A percentile compares a stretch with the other conserved stretches of the same genome.
Conservation (phyloP, 1,140 invertebrate species). For the Platyscapa corneri region DNA sequence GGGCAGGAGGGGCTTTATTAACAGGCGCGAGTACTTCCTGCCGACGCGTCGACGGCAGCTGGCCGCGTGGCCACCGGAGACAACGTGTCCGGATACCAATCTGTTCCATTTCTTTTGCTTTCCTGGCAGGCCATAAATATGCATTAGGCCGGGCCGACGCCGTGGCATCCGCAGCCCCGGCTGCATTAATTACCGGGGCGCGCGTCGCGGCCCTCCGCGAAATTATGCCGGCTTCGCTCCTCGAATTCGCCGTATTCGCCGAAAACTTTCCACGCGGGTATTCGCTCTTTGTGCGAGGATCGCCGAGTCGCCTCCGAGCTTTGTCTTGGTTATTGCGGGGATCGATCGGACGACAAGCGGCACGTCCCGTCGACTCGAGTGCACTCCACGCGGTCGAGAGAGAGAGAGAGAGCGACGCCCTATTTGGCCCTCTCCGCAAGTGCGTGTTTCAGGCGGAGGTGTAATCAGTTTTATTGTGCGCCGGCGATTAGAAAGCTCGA, state of each 20-base stretch:
- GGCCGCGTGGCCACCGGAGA: slow-evolving; percentile 29
- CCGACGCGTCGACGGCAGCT: slow-evolving; percentile 41
- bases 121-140: slow-evolving; percentile 60
- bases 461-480: not conserved
- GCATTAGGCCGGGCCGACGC: slow-evolving; percentile 53
- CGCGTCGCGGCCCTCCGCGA: not conserved
- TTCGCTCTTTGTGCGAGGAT: slow-evolving; percentile 19
- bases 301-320: not conserved
- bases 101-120: slow-evolving; percentile 66
- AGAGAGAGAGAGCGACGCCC: too few species aligned
- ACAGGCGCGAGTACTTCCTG: slow-evolving; percentile 36
- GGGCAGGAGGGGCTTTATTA: slow-evolving; percentile 39
- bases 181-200: slow-evolving; percentile 48
- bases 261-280: slow-evolving; percentile 26
- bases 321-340: not conserved
- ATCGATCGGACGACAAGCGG: slow-evolving; percentile 33
- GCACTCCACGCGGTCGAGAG: not conserved
- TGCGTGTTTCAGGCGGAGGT: not conserved
- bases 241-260: not conserved
- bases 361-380: not conserved
- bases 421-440: too few species aligned
- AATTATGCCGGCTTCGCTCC: not conserved
- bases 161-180: not conserved
- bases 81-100: slow-evolving; percentile 64
- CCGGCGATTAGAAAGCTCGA: not conserved